phyloP scores from a whole-genome alignment of 2,888 invertebrate species.

The Cataglyphis altisquamis region DNA sequence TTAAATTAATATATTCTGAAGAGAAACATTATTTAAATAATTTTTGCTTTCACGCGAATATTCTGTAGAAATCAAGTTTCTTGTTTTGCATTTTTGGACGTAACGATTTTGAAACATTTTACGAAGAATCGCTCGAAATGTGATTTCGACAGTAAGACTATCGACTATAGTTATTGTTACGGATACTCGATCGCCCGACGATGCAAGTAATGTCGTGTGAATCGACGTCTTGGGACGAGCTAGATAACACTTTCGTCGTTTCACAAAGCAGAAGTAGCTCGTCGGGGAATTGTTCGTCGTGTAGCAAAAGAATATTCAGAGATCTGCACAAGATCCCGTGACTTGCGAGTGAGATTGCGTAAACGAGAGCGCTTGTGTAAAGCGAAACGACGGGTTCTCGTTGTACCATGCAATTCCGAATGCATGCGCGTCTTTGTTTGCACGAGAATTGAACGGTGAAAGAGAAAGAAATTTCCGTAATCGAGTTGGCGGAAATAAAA shows the following conservation, averaged over 20 bases:
- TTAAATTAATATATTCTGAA: background rate
- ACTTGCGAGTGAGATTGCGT: constrained; percentile 13
- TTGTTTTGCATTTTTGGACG: background rate
- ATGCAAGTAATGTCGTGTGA: background rate
- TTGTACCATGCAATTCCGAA: background rate
- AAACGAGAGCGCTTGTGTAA: constrained; percentile 25
- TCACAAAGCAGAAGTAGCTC: background rate
- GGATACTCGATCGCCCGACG: background rate
- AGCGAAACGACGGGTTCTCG: constrained; percentile 4
- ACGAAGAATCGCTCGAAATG: background rate
- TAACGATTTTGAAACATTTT: background rate
- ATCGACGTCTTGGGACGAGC: constrained; percentile 15
- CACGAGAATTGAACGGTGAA: background rate
- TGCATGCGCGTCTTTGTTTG: constrained; percentile 9
- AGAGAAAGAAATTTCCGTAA: background rate
- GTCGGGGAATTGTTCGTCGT: background rate
- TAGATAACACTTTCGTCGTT: background rate
- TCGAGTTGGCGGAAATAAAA: background rate
- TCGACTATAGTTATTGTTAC: background rate
- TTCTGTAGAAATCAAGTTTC: background rate
- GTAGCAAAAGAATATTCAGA: background rate
- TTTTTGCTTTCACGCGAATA: background rate
- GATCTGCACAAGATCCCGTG: background rate
- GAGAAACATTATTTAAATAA: background rate
- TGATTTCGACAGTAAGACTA: background rate